These are phyloP conservation scores for Gallinago stenura DNA, from an alignment of 2,797 vertebrate species.

Conservation along the genomic window DNA sequence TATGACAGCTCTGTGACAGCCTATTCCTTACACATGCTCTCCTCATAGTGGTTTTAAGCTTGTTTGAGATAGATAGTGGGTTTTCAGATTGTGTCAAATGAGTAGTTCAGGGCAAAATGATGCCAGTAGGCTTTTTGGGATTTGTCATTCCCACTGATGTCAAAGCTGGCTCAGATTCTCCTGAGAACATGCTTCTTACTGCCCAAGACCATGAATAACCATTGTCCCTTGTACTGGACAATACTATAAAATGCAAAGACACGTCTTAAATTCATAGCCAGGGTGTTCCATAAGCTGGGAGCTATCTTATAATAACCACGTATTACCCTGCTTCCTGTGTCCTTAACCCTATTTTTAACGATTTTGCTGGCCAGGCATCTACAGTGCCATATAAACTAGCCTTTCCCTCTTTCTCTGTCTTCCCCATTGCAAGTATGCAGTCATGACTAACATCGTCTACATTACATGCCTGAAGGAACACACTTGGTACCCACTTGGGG, in stretches of 20 bases:
- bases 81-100: not conserved
- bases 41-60: not conserved
- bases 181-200: rapidly evolving
- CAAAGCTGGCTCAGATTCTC: not conserved
- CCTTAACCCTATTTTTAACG: not conserved
- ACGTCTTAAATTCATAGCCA: not conserved
- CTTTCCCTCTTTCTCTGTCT: not conserved
- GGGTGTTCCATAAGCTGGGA: not conserved
- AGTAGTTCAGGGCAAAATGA: not conserved
- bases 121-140: not conserved
- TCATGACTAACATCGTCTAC: rapidly evolving
- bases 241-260: not conserved
- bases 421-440: not conserved
- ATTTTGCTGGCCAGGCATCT: not conserved
- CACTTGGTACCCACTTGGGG: rapidly evolving
- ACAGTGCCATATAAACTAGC: not conserved
- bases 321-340: not conserved
- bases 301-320: not conserved
- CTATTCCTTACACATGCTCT: not conserved
- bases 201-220: not conserved
- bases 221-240: not conserved
- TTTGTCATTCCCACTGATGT: not conserved
- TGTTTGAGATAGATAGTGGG: not conserved
- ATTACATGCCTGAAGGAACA: not conserved
- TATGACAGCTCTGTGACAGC: not conserved